Conservation (phyloP, 2,888 invertebrate species). For the Orgyia antiqua region DNA sequence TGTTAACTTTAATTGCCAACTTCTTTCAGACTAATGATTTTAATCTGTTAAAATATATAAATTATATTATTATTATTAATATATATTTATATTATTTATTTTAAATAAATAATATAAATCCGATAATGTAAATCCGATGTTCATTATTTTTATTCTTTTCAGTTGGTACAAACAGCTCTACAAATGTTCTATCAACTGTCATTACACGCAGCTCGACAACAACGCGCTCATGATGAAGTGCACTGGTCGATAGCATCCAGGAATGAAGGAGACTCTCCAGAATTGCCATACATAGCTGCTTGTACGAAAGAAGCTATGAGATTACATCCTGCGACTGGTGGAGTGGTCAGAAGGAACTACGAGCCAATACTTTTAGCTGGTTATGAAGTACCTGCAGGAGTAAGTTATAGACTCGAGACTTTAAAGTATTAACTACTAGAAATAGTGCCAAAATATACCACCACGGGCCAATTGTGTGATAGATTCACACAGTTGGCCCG, state of each 20-base stretch:
- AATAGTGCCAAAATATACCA: too few relatives aligned
- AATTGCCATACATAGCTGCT: conserved; percentile 49
- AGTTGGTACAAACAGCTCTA: conserved; percentile 64
- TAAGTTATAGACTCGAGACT: too few relatives aligned
- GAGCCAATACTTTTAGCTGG: conserved; percentile 52
- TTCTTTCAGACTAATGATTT: too few relatives aligned
- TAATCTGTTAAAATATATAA: too few relatives aligned
- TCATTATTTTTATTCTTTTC: conserved; percentile 6
- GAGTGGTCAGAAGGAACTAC: conserved; percentile 53
- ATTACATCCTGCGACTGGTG: conserved; percentile 64
- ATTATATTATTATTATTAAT: too few relatives aligned
- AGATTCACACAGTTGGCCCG: too few relatives aligned
- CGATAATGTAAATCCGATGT: too few relatives aligned
- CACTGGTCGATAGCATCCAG: conserved; percentile 50
- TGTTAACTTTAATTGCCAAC: too few relatives aligned
- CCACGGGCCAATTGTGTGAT: too few relatives aligned
- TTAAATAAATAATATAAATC: too few relatives aligned
- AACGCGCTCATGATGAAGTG: conserved; percentile 61
- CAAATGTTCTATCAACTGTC: conserved; percentile 64
- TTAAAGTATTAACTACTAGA: too few relatives aligned
- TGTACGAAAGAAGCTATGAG: conserved; percentile 55
- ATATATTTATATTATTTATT: too few relatives aligned
- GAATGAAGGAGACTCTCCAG: conserved; percentile 39
- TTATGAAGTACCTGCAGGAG: conserved; percentile 63
- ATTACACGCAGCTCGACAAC: conserved; percentile 62